A percentile compares a stretch with the other conserved stretches of the same genome.
Conservation (phyloP, 2,888 invertebrate species). For the Mantis religiosa region DNA sequence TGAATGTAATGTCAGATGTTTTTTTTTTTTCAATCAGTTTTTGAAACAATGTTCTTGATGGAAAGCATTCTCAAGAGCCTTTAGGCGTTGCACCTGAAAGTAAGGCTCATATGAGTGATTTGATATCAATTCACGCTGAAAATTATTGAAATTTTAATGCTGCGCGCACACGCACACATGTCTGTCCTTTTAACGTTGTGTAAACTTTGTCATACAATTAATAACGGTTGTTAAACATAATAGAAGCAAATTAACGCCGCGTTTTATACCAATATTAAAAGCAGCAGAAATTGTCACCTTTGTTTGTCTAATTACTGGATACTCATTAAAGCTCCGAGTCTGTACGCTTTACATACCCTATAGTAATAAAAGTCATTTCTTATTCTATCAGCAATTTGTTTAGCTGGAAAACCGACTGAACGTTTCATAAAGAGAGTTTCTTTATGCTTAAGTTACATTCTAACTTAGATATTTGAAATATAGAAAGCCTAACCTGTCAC, state of each 20-base stretch:
- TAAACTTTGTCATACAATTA: background rate
- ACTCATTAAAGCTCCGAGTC: background rate
- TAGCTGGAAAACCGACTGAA: no score
- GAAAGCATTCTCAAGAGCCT: background rate
- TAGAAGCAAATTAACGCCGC: background rate
- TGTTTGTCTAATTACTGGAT: background rate
- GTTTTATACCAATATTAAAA: background rate
- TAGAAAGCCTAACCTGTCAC: no score
- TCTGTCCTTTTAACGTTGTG: background rate
- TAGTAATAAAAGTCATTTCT: no score
- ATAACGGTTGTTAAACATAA: background rate
- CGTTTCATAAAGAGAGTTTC: no score
- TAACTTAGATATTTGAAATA: no score
- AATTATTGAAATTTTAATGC: background rate
- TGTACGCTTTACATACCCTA: background rate
- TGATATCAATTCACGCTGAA: background rate
- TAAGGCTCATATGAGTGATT: background rate
- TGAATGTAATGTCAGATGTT: no score
- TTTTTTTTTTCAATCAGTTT: no score
- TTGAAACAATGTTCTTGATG: background rate
- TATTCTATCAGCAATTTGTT: no score
- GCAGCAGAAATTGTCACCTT: background rate
- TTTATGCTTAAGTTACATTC: no score
- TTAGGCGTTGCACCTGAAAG: background rate
- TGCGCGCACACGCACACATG: background rate